Base-by-base conservation (phyloP, 2,113 vertebrate species). In the Clarias macrocephalus region DNA sequence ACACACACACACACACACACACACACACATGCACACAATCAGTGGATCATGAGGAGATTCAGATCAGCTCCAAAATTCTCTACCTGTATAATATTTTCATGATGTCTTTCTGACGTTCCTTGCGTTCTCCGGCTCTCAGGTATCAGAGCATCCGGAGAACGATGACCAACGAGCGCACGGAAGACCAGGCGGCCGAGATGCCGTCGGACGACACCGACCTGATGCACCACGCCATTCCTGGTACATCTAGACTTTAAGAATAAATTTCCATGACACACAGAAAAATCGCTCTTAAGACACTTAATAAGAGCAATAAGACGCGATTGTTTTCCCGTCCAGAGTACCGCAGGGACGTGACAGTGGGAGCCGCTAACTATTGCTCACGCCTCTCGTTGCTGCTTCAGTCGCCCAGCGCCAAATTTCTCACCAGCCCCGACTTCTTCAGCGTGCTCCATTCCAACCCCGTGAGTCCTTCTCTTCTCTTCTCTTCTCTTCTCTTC, bases 361-460 rank as follows among this genome's bases (percentile, higher is more conserved):
- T 95, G 90, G 94, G 95, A 88, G 96, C 96, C 90, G 94, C 96
- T 92, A 95, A 96, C 92, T 97, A 97, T 87, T 96, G 97, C 89
- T 97, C 97, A 85, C 96, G 97, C 88, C 96, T 99, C 87, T 95
- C 94, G 10, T 89, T 99, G 87, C 95, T 99, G 89, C 95, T 99
- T 81, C 97, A 99, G 94, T 99, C 98, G 52, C 97, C 98, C 60
- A 96, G 97, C 65, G 97, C 97, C 92, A 99, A 97, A 93, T 99
- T 99, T 92, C 97, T 99, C 93, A 97, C 96, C 95, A 99, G 97
- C 96, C 97, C 98, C 16, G 98, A 99, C 93, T 99, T 99, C 96
- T 99, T 99, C 95, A 97, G 97, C 92, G 96, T 99, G 95, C 97
- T 99, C 94, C 98, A 99, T 97, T 98, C 97, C 93, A 99, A 98